Evolutionary conservation across 2,797 vertebrate genomes (phyloP).

Genomic region (Cottoperca gobio): DNA sequence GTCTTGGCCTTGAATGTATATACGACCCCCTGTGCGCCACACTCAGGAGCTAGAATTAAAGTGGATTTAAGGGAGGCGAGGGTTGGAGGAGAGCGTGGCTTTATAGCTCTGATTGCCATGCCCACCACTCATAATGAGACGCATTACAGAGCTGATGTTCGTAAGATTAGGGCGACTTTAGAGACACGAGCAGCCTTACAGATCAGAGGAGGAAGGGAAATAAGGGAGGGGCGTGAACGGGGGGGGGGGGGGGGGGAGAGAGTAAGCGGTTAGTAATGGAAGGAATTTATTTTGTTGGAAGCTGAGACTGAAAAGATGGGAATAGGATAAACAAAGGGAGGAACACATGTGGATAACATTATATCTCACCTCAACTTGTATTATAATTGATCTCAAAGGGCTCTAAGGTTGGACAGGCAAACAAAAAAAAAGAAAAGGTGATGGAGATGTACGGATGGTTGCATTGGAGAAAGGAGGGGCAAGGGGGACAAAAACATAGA

Average conservation of each 20-base stretch:
- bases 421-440: background rate
- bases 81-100: slow-evolving; percentile 63
- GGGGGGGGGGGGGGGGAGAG: background rate
- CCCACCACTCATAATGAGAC: slow-evolving; percentile 80
- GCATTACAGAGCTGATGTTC: slow-evolving; percentile 84
- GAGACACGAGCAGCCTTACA: slow-evolving; percentile 63
- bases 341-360: background rate
- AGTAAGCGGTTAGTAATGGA: background rate
- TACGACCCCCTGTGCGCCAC: slow-evolving; percentile 14
- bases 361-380: background rate
- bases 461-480: background rate
- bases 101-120: slow-evolving; percentile 80
- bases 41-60: slow-evolving; percentile 69
- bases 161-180: slow-evolving; percentile 82
- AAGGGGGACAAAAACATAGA: background rate
- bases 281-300: background rate
- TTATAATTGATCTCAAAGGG: slow-evolving; percentile 11
- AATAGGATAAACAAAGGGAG: background rate
- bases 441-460: background rate
- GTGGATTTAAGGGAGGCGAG: slow-evolving; percentile 72
- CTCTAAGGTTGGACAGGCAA: background rate
- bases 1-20: slow-evolving; percentile 53
- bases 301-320: background rate
- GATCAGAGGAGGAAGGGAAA: slow-evolving; percentile 32
- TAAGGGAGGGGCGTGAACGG: background rate